Evolutionary conservation across 1,140 invertebrate species (phyloP).

Genomic region (Drosophila parabipectinata): DNA sequence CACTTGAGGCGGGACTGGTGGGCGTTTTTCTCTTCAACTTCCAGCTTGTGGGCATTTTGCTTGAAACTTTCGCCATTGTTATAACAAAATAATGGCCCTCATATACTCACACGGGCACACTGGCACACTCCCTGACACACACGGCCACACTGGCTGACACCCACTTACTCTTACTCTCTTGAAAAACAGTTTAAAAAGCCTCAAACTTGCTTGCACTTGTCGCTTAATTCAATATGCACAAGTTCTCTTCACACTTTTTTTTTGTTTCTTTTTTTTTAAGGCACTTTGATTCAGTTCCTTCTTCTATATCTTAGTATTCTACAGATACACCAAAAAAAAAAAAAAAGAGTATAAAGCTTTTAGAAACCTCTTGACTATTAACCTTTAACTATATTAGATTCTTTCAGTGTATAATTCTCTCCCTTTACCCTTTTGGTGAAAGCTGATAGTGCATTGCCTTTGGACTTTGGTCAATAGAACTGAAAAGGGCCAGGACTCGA

Average conservation of each 20-base stretch:
- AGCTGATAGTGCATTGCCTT: constrained; percentile 30
- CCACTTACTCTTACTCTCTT: constrained; percentile 16
- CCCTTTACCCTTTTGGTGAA: constrained; percentile 11
- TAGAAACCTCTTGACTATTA: no score
- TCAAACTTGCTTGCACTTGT: constrained; percentile 78
- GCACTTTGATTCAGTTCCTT: constrained; percentile 30
- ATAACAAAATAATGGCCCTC: constrained; percentile 78
- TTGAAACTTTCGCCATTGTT: constrained; percentile 75
- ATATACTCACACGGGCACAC: constrained; percentile 36
- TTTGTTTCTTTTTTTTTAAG: constrained; percentile 53
- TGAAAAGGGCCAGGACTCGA: not conserved
- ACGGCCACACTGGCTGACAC: constrained; percentile 9
- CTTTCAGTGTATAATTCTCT: not conserved
- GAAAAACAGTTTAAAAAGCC: constrained; percentile 79
- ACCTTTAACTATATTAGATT: not conserved
- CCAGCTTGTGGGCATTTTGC: constrained; percentile 45
- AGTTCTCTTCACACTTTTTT: constrained; percentile 47
- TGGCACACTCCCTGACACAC: constrained; percentile 14
- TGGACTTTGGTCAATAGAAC: constrained; percentile 23
- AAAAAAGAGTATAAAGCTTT: not conserved
- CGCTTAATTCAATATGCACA: constrained; percentile 80
- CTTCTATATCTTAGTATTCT: constrained; percentile 1
- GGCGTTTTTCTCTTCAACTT: not conserved
- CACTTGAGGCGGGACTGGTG: constrained; percentile 40
- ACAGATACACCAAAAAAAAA: not conserved